Evolutionary conservation across 2,113 vertebrate genomes (phyloP).

Genomic region (Fulmarus glacialis): DNA sequence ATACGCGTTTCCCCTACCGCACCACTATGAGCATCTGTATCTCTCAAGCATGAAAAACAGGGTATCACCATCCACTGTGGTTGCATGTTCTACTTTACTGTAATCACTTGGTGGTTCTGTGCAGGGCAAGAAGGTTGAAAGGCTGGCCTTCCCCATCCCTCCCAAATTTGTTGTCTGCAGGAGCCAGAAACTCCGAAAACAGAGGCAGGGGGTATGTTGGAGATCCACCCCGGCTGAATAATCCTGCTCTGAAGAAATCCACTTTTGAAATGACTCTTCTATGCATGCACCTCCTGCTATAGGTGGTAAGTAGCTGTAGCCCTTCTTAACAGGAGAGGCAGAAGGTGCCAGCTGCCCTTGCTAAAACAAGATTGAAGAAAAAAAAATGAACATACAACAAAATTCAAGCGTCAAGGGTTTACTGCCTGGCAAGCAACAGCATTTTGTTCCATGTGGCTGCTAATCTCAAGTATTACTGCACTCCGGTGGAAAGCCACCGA

Average conservation of each 20-base stretch:
- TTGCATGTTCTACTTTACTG: background rate
- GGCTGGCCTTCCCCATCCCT: background rate
- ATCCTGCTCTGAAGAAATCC: background rate
- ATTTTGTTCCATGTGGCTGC: background rate
- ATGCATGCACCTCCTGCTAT: background rate
- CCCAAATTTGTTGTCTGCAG: background rate
- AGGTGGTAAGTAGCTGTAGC: background rate
- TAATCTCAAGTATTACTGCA: background rate
- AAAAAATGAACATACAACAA: background rate
- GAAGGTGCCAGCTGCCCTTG: background rate
- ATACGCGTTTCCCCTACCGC: background rate
- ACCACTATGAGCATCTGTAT: fast-evolving
- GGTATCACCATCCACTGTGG: background rate
- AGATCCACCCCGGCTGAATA: background rate
- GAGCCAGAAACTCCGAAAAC: background rate
- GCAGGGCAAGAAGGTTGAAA: background rate
- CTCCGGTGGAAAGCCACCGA: fast-evolving
- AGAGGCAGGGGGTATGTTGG: background rate
- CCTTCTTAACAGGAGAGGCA: background rate
- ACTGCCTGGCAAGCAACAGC: background rate
- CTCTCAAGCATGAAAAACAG: background rate
- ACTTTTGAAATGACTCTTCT: background rate
- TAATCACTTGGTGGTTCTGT: background rate
- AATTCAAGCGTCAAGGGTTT: background rate
- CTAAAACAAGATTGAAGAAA: background rate